These are phyloP conservation scores for Gonatopus flavifemur DNA, from an alignment of 1,140 invertebrate species.

Conservation along the genomic window DNA sequence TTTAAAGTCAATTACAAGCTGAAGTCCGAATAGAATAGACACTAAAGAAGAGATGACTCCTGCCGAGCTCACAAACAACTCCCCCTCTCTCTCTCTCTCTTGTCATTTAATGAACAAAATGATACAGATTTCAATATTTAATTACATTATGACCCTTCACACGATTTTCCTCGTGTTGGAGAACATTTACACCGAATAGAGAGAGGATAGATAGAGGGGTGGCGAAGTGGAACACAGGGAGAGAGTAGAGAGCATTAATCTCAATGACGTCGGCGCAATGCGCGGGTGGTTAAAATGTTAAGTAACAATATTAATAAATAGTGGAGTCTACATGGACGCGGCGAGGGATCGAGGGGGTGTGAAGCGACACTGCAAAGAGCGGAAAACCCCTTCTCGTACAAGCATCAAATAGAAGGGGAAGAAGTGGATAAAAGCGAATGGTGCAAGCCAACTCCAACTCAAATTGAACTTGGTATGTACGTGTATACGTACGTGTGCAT, in stretches of 20 bases:
- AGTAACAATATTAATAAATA: conserved; percentile 42
- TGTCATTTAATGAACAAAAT: no score
- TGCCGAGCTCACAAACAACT: no score
- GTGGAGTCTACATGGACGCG: conserved; percentile 20
- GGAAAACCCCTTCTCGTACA: conserved; percentile 15
- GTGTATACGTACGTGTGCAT: conserved; percentile 24
- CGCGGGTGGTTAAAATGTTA: conserved; percentile 41
- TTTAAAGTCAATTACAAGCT: no score
- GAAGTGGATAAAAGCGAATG: conserved; percentile 10
- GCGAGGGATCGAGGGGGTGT: conserved; percentile 12
- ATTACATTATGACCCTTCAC: no score
- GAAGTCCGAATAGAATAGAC: no score
- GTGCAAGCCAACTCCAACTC: conserved; percentile 10
- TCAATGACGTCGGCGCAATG: conserved; percentile 33
- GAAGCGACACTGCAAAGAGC: not conserved
- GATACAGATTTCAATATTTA: no score
- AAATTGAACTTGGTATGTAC: conserved; percentile 17
- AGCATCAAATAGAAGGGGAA: conserved; percentile 21
- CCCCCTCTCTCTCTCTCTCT: no score
- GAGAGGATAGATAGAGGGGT: no score
- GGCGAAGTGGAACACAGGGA: no score
- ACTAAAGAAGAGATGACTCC: no score
- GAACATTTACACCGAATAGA: no score
- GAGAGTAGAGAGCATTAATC: conserved; percentile 35
- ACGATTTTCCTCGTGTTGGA: no score